Percentiles rank a stretch among this genome's conserved stretches.
Conservation (phyloP, 2,888 invertebrate species). For the Slavum lentiscoides region DNA sequence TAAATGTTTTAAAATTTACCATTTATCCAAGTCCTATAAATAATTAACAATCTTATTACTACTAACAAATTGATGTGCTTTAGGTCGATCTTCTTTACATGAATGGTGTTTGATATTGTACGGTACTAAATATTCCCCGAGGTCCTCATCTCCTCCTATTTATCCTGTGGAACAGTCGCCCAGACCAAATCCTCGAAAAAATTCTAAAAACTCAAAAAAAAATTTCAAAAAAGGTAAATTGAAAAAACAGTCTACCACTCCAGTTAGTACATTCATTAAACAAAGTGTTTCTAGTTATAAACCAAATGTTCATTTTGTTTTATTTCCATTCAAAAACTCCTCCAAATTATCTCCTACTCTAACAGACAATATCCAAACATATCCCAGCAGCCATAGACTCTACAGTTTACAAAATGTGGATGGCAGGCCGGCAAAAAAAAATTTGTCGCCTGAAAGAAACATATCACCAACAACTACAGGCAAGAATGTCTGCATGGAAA, state of each 20-base stretch:
- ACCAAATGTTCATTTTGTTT: constrained; percentile 49
- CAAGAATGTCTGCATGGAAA: constrained; percentile 48
- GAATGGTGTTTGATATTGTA: constrained; percentile 93
- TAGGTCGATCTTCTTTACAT: constrained; percentile 86
- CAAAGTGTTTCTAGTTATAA: constrained; percentile 35
- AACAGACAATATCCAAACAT: constrained; percentile 43
- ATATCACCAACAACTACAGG: constrained; percentile 50
- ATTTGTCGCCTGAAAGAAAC: constrained; percentile 49
- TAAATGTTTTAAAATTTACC: neutral
- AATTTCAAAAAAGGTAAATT: constrained; percentile 60
- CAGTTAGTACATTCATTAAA: constrained; percentile 57
- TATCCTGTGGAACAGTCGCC: constrained; percentile 54
- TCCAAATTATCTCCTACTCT: constrained; percentile 45
- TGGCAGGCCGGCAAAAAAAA: constrained; percentile 47
- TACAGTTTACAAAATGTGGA: constrained; percentile 51
- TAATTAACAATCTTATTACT: constrained; percentile 31
- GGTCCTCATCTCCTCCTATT: constrained; percentile 55
- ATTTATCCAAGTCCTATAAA: constrained; percentile 15
- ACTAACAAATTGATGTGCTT: constrained; percentile 54
- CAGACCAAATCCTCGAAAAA: constrained; percentile 53
- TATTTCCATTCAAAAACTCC: constrained; percentile 41
- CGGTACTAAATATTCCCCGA: constrained; percentile 72
- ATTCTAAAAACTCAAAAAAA: constrained; percentile 63
- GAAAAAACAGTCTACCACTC: constrained; percentile 63
- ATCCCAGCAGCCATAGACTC: constrained; percentile 49